Evolutionary conservation across 2,888 invertebrate genomes (phyloP), one percentile per base, ranked within the genome.

Genomic region (Hermaeophaga mercurialis): DNA sequence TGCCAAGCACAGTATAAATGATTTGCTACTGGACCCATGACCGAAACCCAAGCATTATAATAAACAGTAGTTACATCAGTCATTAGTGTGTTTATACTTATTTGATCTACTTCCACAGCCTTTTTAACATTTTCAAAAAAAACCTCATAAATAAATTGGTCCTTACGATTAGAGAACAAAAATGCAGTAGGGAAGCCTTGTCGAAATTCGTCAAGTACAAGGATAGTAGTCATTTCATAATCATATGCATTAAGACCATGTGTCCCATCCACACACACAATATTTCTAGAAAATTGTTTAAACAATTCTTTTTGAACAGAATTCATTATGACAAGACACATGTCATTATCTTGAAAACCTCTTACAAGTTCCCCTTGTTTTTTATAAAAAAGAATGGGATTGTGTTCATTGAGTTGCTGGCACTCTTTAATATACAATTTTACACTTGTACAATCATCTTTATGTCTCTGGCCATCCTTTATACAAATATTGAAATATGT

Each of bases 401-500:
- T 28, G 9, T 28, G 9, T 28, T 28, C 28, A 7, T 28, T 28
- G 4, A 28, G 28, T 28, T 28, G 28, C 2, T 8, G 9, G n/a
- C 28, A 6, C n/a, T 28, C 9, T 28, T 8, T 8, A 28, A 28
- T n/a, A 28, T 28, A 28, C 3, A n/a, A 26, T 11, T 39, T 31
- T 39, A 14, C 28, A 28, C 9, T 28, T 28, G 28, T 28, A 3
- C 28, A 8, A 28, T 28, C 28, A 28, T 28, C 9, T 28, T 6
- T 28, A 28, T 28, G 28, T 28, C 28, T 8, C 7, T 22, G 22
- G 7, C 22, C 22, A 22, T 50, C 33, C 14, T 22, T 18, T 22
- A 19, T 18, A 33, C 9, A 18, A 12, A 50, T 43, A 18, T 43
- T 41, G 12, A 39, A 41, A 26, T 22, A 22, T 24, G 22, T 39